phyloP scores from a whole-genome alignment of 2,113 vertebrate genomes.

The Rattus rattus region DNA sequence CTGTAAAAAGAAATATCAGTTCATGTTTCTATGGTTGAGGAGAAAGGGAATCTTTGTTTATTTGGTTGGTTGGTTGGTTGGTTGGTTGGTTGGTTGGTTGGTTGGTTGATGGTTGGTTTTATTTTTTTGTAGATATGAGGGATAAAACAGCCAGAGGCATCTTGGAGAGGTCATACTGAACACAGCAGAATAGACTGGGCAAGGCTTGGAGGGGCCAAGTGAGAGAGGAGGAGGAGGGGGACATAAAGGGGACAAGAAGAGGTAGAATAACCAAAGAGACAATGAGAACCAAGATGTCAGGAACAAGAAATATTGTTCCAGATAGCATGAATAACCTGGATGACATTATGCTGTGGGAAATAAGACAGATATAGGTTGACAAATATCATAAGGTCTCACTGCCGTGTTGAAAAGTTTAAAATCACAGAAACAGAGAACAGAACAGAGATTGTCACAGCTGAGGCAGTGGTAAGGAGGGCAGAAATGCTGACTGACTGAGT shows the following conservation, averaged over 20 bases:
- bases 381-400: neutral
- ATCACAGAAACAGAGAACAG: neutral
- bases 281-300: neutral
- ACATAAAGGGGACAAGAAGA: neutral
- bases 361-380: neutral
- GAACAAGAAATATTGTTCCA: neutral
- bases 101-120: too few species aligned
- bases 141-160: neutral
- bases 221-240: neutral
- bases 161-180: neutral
- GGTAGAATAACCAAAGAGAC: neutral
- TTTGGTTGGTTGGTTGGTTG: neutral
- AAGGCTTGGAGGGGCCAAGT: accelerated
- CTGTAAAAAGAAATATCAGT: neutral
- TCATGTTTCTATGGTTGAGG: neutral
- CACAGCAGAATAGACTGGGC: neutral
- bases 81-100: neutral
- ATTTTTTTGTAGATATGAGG: neutral
- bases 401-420: neutral
- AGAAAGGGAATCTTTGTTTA: neutral
- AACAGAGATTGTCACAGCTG: neutral
- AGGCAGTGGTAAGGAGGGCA: accelerated
- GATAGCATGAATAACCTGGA: neutral
- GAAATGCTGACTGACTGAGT: neutral
- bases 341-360: neutral